A percentile compares a stretch with the other conserved stretches of the same genome.
These are phyloP conservation scores for Drosophila prostipennis DNA, from an alignment of 2,888 invertebrate genomes.

Conservation along the genomic window DNA sequence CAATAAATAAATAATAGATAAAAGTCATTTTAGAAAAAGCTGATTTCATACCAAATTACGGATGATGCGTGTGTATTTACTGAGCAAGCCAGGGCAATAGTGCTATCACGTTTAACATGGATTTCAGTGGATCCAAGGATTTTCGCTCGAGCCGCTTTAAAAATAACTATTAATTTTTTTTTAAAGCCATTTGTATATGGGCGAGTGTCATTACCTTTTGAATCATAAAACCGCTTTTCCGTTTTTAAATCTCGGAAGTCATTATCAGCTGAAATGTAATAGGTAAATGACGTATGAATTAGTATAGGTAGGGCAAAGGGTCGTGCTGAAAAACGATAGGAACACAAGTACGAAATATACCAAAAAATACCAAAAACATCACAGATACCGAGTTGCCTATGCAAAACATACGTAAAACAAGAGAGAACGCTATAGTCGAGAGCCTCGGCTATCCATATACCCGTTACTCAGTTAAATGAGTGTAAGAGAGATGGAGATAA, in stretches of 20 bases:
- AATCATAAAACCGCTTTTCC: constrained; percentile 79
- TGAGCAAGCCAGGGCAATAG: constrained; percentile 94
- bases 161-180: not conserved
- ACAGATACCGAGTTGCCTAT: too few species aligned
- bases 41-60: constrained; percentile 87
- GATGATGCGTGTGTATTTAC: constrained; percentile 94
- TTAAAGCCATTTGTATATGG: too few species aligned
- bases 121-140: constrained; percentile 94
- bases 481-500: too few species aligned
- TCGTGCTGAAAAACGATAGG: too few species aligned
- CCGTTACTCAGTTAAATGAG: too few species aligned
- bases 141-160: constrained; percentile 91
- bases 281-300: not conserved
- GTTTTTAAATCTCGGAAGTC: constrained; percentile 80
- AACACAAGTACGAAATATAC: too few species aligned
- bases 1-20: too few species aligned
- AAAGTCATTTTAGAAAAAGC: not conserved
- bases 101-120: constrained; percentile 95
- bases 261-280: constrained; percentile 75
- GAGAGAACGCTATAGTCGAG: too few species aligned
- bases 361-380: too few species aligned
- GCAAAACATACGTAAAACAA: too few species aligned
- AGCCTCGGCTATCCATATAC: too few species aligned
- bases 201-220: constrained; percentile 74
- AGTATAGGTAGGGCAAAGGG: too few species aligned